Conservation (phyloP, 2,888 invertebrate genomes). For the Acleris laterana region DNA sequence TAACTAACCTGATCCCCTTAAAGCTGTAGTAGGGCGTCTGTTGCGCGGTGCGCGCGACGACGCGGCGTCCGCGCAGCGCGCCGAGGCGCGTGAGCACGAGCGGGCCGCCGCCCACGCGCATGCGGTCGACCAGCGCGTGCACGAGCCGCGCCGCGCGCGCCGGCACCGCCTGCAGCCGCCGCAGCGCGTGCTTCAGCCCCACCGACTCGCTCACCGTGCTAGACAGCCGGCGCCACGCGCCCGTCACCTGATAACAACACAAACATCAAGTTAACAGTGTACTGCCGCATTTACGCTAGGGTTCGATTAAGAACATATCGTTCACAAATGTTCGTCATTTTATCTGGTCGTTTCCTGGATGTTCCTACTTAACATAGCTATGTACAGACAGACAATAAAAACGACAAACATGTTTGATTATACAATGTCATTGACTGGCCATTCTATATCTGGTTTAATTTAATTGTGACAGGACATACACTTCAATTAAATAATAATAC, state of each 20-base stretch:
- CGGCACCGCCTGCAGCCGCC: slow-evolving; percentile 76
- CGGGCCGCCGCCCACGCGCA: slow-evolving; percentile 81
- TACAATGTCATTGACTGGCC: too few species aligned
- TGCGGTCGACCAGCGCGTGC: slow-evolving; percentile 78
- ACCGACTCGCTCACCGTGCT: slow-evolving; percentile 80
- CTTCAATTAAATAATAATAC: too few species aligned
- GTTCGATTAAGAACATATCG: too few species aligned
- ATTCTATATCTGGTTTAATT: too few species aligned
- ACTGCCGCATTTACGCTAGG: not conserved
- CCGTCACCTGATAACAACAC: slow-evolving; percentile 62
- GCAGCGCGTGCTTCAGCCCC: slow-evolving; percentile 75
- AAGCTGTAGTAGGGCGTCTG: slow-evolving; percentile 78
- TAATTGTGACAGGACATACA: too few species aligned
- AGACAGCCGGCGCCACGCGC: slow-evolving; percentile 77
- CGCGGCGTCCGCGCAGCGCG: slow-evolving; percentile 70
- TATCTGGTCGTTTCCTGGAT: too few species aligned
- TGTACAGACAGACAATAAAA: too few species aligned
- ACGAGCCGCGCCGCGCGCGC: slow-evolving; percentile 78
- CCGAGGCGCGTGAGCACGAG: slow-evolving; percentile 69
- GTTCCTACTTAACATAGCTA: too few species aligned
- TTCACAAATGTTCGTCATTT: too few species aligned
- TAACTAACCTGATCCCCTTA: slow-evolving; percentile 73
- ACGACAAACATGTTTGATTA: too few species aligned
- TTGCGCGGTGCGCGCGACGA: slow-evolving; percentile 68
- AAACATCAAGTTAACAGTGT: not conserved